A percentile compares a stretch with the other conserved stretches of the same genome.
Conservation (phyloP, 2,888 invertebrate genomes). For the Charanyca ferruginea region DNA sequence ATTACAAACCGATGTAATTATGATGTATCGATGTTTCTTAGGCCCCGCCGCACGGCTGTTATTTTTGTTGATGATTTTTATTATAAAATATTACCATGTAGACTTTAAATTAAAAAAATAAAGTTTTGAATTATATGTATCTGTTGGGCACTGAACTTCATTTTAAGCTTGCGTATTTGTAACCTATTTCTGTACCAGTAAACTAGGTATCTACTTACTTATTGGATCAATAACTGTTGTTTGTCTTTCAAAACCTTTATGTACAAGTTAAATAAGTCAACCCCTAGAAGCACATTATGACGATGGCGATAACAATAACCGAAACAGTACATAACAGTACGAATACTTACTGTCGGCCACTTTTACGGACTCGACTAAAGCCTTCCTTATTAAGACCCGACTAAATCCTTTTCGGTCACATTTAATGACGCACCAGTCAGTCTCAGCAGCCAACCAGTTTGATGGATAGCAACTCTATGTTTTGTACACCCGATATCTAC, state of each 20-base stretch:
- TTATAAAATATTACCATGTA: slow-evolving; percentile 55
- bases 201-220: background rate
- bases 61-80: slow-evolving; percentile 55
- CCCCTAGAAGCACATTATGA: slow-evolving; percentile 12
- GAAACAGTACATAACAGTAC: slow-evolving; percentile 53
- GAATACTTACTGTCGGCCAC: slow-evolving; percentile 67
- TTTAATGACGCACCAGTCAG: slow-evolving; percentile 86
- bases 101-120: slow-evolving; percentile 30
- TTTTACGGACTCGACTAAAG: slow-evolving; percentile 80
- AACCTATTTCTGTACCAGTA: background rate
- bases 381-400: slow-evolving; percentile 83
- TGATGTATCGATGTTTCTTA: slow-evolving; percentile 66
- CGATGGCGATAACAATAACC: slow-evolving; percentile 54
- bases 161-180: background rate
- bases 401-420: slow-evolving; percentile 87
- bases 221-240: background rate
- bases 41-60: slow-evolving; percentile 52
- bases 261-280: background rate
- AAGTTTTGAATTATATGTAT: slow-evolving; percentile 13
- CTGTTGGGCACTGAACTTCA: slow-evolving; percentile 1
- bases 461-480: slow-evolving; percentile 83
- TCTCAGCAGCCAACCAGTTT: slow-evolving; percentile 79
- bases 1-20: slow-evolving; percentile 69
- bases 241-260: background rate
- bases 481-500: slow-evolving; percentile 77